Conservation (phyloP, 2,888 invertebrate species). For the Horisme vitalbata region DNA sequence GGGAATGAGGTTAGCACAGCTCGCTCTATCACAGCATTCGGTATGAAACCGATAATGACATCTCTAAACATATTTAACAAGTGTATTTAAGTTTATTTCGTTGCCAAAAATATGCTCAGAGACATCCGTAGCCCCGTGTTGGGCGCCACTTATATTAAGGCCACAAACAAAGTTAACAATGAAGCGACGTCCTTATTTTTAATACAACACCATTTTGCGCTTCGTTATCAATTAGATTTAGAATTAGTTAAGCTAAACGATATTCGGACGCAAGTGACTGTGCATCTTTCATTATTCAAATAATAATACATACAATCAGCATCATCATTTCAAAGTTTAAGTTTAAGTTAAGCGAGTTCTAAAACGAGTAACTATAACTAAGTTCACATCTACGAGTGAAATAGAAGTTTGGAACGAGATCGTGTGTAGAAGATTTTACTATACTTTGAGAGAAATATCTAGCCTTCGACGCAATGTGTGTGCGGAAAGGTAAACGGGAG, state of each 20-base stretch:
- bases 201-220: slow-evolving; percentile 63
- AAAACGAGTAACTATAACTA: slow-evolving; percentile 50
- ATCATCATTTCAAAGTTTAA: slow-evolving; percentile 12
- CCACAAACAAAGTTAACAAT: slow-evolving; percentile 76
- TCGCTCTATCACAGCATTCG: slow-evolving; percentile 78
- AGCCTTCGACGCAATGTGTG: too few species aligned
- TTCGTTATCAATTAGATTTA: slow-evolving; percentile 48
- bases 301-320: slow-evolving; percentile 20
- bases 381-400: slow-evolving; percentile 52
- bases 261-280: slow-evolving; percentile 67
- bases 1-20: slow-evolving; percentile 72
- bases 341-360: slow-evolving; percentile 30
- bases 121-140: slow-evolving; percentile 56
- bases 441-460: slow-evolving; percentile 51
- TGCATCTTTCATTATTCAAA: slow-evolving; percentile 40
- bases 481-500: too few species aligned
- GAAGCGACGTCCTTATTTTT: slow-evolving; percentile 61
- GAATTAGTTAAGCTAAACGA: slow-evolving; percentile 47
- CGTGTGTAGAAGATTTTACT: slow-evolving; percentile 66
- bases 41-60: slow-evolving; percentile 52
- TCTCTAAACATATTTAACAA: slow-evolving; percentile 42
- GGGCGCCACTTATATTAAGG: slow-evolving; percentile 76
- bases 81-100: slow-evolving; percentile 5
- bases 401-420: slow-evolving; percentile 68
- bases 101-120: slow-evolving; percentile 41